These are phyloP conservation scores for Pelvicachromis taeniatus DNA, from an alignment of 2,113 vertebrate species.

Conservation along the genomic window DNA sequence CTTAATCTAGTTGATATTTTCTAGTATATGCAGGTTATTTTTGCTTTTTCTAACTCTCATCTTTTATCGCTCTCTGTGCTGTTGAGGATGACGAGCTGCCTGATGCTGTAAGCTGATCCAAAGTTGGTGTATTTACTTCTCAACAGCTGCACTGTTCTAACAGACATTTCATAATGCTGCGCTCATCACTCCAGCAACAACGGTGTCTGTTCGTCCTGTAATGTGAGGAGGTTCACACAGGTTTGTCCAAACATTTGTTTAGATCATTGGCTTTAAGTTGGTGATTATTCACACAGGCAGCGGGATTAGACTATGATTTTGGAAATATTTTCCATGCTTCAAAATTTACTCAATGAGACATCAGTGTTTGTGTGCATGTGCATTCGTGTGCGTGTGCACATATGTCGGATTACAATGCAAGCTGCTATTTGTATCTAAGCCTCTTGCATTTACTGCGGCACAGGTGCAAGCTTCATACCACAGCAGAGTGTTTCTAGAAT, in stretches of 20 bases:
- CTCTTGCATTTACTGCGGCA: constrained; percentile 52
- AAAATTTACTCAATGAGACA: neutral
- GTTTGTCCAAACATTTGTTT: neutral
- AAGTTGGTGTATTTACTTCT: neutral
- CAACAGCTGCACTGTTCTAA: constrained; percentile 13
- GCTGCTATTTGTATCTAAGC: constrained; percentile 69
- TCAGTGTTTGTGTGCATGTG: neutral
- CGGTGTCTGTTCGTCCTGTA: neutral
- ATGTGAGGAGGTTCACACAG: neutral
- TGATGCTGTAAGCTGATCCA: neutral
- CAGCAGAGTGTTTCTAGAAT: constrained; percentile 8
- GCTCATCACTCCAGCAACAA: neutral
- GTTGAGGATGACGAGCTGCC: neutral
- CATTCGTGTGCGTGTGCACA: neutral
- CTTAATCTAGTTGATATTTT: neutral
- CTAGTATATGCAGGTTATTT: neutral
- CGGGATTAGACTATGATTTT: neutral
- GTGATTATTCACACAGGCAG: neutral
- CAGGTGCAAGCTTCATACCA: constrained; percentile 50
- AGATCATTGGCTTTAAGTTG: neutral
- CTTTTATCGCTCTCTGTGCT: neutral
- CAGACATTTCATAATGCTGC: neutral
- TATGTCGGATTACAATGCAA: constrained; percentile 29
- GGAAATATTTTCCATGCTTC: neutral
- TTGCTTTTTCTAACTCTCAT: neutral